Conservation (phyloP, 2,888 invertebrate species). For the Mesopsocus fuscifrons region DNA sequence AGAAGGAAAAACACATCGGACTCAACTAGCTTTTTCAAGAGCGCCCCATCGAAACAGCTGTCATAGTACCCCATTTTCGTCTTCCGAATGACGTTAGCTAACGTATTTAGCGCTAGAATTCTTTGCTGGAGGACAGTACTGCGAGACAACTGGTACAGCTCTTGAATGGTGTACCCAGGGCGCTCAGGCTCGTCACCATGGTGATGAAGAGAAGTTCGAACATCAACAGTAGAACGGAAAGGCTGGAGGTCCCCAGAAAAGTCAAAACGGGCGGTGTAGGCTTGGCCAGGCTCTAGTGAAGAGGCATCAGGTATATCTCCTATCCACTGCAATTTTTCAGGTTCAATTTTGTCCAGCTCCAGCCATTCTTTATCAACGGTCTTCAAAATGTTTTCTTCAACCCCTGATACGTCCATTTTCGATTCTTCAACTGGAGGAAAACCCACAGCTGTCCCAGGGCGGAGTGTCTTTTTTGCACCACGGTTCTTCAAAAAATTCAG, state of each 20-base stretch:
- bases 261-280: constrained; percentile 66
- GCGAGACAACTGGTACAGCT: constrained; percentile 57
- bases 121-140: constrained; percentile 64
- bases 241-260: constrained; percentile 36
- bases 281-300: constrained; percentile 28
- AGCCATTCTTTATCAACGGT: constrained; percentile 44
- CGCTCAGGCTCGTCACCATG: constrained; percentile 84
- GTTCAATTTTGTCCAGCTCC: constrained; percentile 71
- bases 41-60: constrained; percentile 49
- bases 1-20: constrained; percentile 57
- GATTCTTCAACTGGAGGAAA: constrained; percentile 17
- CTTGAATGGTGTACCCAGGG: constrained; percentile 80
- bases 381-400: constrained; percentile 21
- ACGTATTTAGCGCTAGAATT: constrained; percentile 53
- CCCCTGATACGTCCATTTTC: constrained; percentile 15
- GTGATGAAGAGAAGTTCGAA: constrained; percentile 42
- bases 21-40: constrained; percentile 34
- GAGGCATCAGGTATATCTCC: constrained; percentile 37
- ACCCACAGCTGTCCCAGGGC: constrained; percentile 23
- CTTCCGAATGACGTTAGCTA: constrained; percentile 52
- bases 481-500: constrained; percentile 39
- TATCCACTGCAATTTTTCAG: constrained; percentile 80
- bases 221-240: neutral
- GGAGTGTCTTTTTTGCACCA: constrained; percentile 23
- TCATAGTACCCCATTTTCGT: constrained; percentile 33